Evolutionary conservation across 2,888 invertebrate species (phyloP), one percentile per base, ranked within the genome.

Genomic region (Cosmopolites sordidus): DNA sequence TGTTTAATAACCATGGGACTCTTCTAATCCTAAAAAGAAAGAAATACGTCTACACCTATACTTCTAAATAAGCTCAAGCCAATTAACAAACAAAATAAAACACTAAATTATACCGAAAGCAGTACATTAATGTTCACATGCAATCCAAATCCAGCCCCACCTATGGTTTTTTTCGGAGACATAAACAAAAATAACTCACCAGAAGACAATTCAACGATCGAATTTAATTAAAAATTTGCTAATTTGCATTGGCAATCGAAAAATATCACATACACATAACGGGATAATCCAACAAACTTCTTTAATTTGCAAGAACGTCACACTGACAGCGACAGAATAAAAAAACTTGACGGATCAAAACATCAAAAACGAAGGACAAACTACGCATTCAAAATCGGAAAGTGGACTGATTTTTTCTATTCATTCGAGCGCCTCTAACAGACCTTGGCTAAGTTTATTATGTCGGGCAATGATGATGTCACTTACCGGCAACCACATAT

Each of bases 221-320:
- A 44, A 48, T 48, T 43, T 44, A 44, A 53, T 30, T 44, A 33
- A 17, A 40, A 15, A 38, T 54, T 54, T 44, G 49, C 44, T 48
- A 54, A 54, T 54, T 46, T 33, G 45, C 54, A 18, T 9, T 16
- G n/a, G 17, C 40, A 38, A 43, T 38, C 48, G 47, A 39, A 52
- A 43, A 44, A 39, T 44, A 30, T 18, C 33, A 33, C 33, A 33
- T 11, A 33, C 33, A 49, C 42, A 54, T 49, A 54, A 54, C 48
- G 46, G 45, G 49, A 54, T 46, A 45, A 49, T 45, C 49, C 54
- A 41, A 49, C 54, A 42, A 46, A 49, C 42, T 44, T 46, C 42
- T 45, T 22, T 41, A 45, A 37, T 46, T 45, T 48, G 49, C 45
- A 48, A 51, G 45, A 49, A 54, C 49, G 54, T 54, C 54, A 22